Evolutionary conservation across 1,140 invertebrate species (phyloP), one percentile per base, ranked within the genome.

Genomic region (Solen grandis): DNA sequence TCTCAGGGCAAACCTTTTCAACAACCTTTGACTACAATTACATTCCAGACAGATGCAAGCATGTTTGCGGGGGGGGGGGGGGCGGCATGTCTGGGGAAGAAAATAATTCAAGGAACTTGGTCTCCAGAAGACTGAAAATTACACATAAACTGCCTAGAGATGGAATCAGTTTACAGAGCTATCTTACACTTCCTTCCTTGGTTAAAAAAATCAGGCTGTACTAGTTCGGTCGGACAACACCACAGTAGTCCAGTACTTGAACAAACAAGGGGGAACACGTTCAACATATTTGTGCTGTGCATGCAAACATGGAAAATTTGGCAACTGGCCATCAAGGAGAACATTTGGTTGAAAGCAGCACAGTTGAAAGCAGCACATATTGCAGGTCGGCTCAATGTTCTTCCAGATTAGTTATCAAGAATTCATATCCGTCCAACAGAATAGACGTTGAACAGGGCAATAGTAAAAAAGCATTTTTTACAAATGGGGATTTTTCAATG

Each of bases 271-370:
- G 29, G 54, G 50, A 0, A 69, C 75, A 2, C 4, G 33, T 3
- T 78, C 33, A 14, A 29, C 62, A 29, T 13, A 50, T 2, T n/a
- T n/a, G n/a, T n/a, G n/a, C 41, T 79, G 14, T 79, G 66, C 54
- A 5, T 60, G 2, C 31, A n/a, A 22, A 46, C 76, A 5, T 79
- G 63, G 76, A 36, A 79, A 35, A 10, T 78, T 10, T 78, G 63
- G 65, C 55, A 38, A 25, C 63, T 70, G 25, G 62, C 66, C 3
- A 60, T 70, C 14, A 10, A 63, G 27, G 25, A 70, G 27, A 79
- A 72, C 19, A 79, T 79, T 46, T n/a, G 35, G 0, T n/a, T 76
- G 14, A 76, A 72, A 35, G 80, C 80, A 38, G n/a, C n/a, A n/a
- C 14, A 31, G 0, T 5, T 79, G 29, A 70, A 70, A 70, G 63